These are phyloP conservation scores for Scomber scombrus DNA, from an alignment of 2,113 vertebrate species.

Conservation along the genomic window DNA sequence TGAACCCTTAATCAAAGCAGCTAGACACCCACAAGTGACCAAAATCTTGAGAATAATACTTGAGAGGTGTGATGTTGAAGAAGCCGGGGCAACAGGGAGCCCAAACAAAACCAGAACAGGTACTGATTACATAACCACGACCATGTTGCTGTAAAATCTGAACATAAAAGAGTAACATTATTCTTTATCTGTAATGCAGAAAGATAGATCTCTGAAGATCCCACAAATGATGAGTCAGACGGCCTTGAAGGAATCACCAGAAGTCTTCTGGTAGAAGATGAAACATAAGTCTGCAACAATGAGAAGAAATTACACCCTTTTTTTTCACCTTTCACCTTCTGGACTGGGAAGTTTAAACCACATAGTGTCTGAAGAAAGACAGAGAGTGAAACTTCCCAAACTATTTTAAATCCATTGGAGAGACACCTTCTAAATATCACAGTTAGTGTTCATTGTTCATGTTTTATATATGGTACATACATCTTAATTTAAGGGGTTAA, in stretches of 20 bases:
- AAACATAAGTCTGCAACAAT: not conserved
- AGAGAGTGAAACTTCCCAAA: not conserved
- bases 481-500: constrained; percentile 18
- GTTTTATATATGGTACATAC: constrained; percentile 41
- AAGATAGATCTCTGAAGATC: not conserved
- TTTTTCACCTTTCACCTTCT: not conserved
- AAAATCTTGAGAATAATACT: constrained; percentile 66
- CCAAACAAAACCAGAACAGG: constrained; percentile 27
- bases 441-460: constrained; percentile 17
- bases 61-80: constrained; percentile 63
- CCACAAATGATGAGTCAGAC: not conserved
- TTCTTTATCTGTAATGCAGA: constrained; percentile 31
- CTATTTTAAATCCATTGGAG: not conserved
- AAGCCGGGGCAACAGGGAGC: not conserved
- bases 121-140: not conserved
- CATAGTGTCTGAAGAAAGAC: not conserved
- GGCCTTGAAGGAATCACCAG: constrained; percentile 33
- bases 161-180: not conserved
- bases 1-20: constrained; percentile 16
- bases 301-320: not conserved
- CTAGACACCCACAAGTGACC: constrained; percentile 63
- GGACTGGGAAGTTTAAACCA: not conserved
- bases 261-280: not conserved
- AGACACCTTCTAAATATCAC: constrained; percentile 14
- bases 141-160: not conserved